These are phyloP conservation scores for Calephelis virginiensis DNA, from an alignment of 1,140 invertebrate species.

Conservation along the genomic window DNA sequence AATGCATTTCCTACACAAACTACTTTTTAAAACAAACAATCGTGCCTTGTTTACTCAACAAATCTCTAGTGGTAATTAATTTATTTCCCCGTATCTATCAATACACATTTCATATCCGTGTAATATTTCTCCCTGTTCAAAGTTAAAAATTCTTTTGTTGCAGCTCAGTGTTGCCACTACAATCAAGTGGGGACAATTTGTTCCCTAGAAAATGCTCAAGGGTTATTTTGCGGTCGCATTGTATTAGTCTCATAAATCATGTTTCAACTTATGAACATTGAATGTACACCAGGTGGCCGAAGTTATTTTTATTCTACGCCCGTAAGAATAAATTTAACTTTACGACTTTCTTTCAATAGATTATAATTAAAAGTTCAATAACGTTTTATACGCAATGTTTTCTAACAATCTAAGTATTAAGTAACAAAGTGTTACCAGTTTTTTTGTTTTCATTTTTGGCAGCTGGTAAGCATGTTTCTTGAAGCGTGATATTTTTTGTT, in stretches of 20 bases:
- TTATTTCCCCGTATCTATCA: constrained; percentile 33
- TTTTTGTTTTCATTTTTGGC: constrained; percentile 26
- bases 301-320: constrained; percentile 65
- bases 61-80: constrained; percentile 34
- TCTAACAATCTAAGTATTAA: background rate
- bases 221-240: constrained; percentile 72
- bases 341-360: constrained; percentile 57
- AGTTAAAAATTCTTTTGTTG: constrained; percentile 27
- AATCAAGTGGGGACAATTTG: constrained; percentile 48
- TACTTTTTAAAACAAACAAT: constrained; percentile 11
- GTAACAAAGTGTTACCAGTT: too few relatives aligned
- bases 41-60: constrained; percentile 1
- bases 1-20: constrained; percentile 8
- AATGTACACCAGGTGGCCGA: constrained; percentile 64
- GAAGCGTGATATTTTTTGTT: constrained; percentile 70
- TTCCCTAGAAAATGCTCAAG: constrained; percentile 65
- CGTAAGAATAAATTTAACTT: constrained; percentile 66
- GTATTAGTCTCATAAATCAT: constrained; percentile 66
- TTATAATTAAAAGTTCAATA: constrained; percentile 48
- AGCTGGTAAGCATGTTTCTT: constrained; percentile 60
- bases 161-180: constrained; percentile 34
- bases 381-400: background rate
- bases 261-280: constrained; percentile 45
- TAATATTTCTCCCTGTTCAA: constrained; percentile 33
- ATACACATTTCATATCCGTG: constrained; percentile 27